phyloP scores from a whole-genome alignment of 2,113 vertebrate genomes.

The Caranx melampygus region DNA sequence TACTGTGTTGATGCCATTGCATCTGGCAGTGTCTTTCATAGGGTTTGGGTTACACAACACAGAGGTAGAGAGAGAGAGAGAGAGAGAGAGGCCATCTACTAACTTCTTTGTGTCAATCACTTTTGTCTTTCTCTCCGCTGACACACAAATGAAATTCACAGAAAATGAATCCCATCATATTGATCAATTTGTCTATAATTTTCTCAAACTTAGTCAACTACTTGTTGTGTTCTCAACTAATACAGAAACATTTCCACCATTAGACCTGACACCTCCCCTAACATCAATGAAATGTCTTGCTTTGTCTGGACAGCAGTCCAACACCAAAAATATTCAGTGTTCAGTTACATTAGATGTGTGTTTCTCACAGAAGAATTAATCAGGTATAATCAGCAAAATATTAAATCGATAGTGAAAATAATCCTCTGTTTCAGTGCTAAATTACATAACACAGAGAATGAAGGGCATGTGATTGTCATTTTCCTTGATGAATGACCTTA shows the following conservation, averaged over 20 bases:
- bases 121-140: not conserved
- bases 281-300: not conserved
- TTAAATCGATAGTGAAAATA: not conserved
- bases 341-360: not conserved
- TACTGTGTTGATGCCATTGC: not conserved
- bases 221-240: not conserved
- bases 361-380: not conserved
- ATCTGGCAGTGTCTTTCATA: constrained; percentile 11
- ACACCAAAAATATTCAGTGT: not conserved
- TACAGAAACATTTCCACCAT: not conserved
- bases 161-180: not conserved
- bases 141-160: not conserved
- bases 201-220: not conserved
- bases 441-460: not conserved
- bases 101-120: not conserved
- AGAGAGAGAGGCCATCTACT: not conserved
- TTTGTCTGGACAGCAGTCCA: not conserved
- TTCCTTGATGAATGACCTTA: not conserved
- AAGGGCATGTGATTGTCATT: no score
- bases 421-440: not conserved
- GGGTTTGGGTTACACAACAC: constrained; percentile 3
- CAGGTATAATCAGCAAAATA: no score
- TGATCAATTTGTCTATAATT: not conserved
- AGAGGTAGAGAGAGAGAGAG: no score
- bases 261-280: not conserved